Evolutionary conservation across 1,140 invertebrate genomes (phyloP), one percentile per base, ranked within the genome.

Genomic region (Drosophila neocordata): DNA sequence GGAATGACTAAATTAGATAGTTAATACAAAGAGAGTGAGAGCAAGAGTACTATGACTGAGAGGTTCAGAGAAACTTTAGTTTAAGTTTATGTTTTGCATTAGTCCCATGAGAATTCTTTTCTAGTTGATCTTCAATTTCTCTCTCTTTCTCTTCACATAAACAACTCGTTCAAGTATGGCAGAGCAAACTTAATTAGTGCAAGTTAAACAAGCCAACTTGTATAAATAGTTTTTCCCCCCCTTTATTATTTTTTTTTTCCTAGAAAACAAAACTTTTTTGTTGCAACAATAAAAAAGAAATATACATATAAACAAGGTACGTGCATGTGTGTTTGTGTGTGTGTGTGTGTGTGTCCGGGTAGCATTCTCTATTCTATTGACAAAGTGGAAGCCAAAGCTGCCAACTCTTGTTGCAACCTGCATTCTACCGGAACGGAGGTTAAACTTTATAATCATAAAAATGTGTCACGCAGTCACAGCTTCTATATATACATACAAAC

Each of bases 111-210:
- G 53, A 56, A 24, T 55, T n/a, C n/a, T 55, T 31, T 15, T 9
- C 41, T 18, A 56, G 55, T 38, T 63, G 34, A 58, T 63, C 35
- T 34, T 44, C 13, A 11, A 13, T 44, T 20, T 20, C 57, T 51
- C 44, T 60, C 60, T 69, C 59, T 59, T 57, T 56, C 69, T 68
- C 37, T 56, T 27, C 67, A 57, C 72, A 67, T 60, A 41, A 55
- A 59, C 64, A 77, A 60, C 69, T 73, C 81, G 80, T 68, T 77
- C 81, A 71, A 85, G 80, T 83, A 81, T 85, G 66, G 81, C 81
- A 69, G 77, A 79, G 81, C 77, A 83, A 83, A 83, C 80, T 83
- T 83, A 83, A 83, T 83, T 83, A 83, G 80, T 85, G 77, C 81
- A 85, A 83, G 80, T 83, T 83, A 83, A 83, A 85, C 80, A 83